Base-by-base conservation (phyloP, 2,797 vertebrate species). In the Typhlichthys subterraneus region DNA sequence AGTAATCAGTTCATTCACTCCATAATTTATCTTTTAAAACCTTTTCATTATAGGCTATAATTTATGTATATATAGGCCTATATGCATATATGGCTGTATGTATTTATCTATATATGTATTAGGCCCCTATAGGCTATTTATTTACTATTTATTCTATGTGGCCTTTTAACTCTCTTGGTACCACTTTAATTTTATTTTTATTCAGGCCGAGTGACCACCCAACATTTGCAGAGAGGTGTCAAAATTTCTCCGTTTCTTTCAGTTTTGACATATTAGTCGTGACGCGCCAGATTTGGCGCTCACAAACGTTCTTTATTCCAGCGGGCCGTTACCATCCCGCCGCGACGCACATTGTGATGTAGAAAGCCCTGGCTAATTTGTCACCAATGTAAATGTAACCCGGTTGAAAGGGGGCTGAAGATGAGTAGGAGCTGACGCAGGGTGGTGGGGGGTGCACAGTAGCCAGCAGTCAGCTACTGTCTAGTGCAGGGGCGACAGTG, bases 361-460 rank as follows among this genome's bases (percentile, higher is more conserved):
- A 73, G 58, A 64, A 62, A 58, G 45, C 38, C 65, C 61, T 63
- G 59, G 69, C 65, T 75, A 84, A 82, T 77, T 72, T 79, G 74
- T 77, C 73, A 77, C 77, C 72, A 69, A 76, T 78, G 77, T 76
- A 78, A 75, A 84, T 72, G 54, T 15, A 6, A 10, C 31, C 59
- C 13, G 29, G 47, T 60, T 42, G 23, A 14, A 14, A 50, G 46
- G 60, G 62, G 45, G 59, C 51, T 42, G 54, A 23, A 48, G 23
- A 42, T 38, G 51, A 0, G 54, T 8, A 15, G 15, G 55, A 14
- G 17, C 4, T 45, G 45, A 49, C 49, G 48, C 52, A 48, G n/a
- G 57, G 53, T 47, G n/a, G 19, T 45, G 45, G 17, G 33, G 60
- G 23, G 12, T 46, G 46, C n/a, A 38, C 45, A 53, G 50, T 49